Evolutionary conservation across 2,888 invertebrate genomes (phyloP).

Genomic region (Tachystola acroxantha): DNA sequence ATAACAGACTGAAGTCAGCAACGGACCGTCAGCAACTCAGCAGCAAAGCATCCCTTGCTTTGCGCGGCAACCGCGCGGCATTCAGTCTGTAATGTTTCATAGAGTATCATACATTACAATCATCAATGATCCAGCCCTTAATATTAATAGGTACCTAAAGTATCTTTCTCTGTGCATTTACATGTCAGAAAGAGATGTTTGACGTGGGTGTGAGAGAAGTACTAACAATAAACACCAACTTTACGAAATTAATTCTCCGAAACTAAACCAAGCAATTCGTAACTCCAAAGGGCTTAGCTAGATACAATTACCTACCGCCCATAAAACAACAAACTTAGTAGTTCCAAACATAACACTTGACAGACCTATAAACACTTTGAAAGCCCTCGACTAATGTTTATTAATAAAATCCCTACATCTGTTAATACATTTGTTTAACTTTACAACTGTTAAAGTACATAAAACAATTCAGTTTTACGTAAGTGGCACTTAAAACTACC

Average conservation of each 20-base stretch:
- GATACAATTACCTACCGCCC: not conserved
- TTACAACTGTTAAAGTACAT: conserved; percentile 43
- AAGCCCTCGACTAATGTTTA: conserved; percentile 2
- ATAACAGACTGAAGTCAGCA: no score
- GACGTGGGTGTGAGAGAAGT: no score
- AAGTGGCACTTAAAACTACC: conserved; percentile 42
- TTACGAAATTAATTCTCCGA: not conserved
- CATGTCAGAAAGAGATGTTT: no score
- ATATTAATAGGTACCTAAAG: no score
- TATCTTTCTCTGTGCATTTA: no score
- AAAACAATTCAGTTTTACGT: conserved; percentile 35
- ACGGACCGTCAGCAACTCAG: no score
- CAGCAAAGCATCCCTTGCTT: no score
- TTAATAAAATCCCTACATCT: conserved; percentile 4
- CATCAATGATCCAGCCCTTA: no score
- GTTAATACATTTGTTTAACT: conserved; percentile 22
- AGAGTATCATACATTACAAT: no score
- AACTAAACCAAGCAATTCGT: not conserved
- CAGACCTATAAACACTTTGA: not conserved
- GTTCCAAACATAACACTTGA: not conserved
- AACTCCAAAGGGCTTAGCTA: not conserved
- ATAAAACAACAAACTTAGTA: conserved; percentile 1
- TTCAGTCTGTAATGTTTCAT: no score
- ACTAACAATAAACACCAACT: not conserved
- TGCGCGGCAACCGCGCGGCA: no score